Base-by-base conservation (phyloP, 64 coral and sea anemone species). In the Orbicella faveolata region DNA sequence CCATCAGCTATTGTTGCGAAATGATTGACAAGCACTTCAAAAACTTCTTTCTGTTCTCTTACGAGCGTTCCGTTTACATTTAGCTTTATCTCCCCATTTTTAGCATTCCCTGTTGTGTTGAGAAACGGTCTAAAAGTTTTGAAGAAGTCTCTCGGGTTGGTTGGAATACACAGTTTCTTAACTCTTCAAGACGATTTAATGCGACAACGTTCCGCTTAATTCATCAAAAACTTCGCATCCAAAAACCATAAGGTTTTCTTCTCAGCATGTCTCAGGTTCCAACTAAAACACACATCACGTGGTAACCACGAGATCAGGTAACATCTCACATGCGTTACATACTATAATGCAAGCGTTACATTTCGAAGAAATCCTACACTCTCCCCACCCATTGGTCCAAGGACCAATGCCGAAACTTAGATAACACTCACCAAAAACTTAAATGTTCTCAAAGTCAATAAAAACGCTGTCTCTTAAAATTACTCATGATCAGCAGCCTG, bases 41-140 rank as follows among this genome's bases (percentile, higher is more conserved):
- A 2, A 2, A 79, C 39, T 52, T 14, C 39, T 52, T 52, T 52
- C 44, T 79, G 39, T 6, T 79, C 77, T 52, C 52, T 79, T 1
- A 79, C 54, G 34, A 83, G 1, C 2, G 30, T 69, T 36, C 52
- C 57, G 9, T 64, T 9, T 0, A 19, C 80, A 44, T 12, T 64
- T 6, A 83, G 16, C 33, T 64, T 3, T 34, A 83, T 83, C 4
- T 79, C 77, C 25, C 2, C 39, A 52, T 30, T 79, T 16, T 4
- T 33, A 25, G 41, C 23, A 23, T 36, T 52, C 52, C 26, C 77
- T 36, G 52, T 79, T 79, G 36, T 51, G 11, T 15, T 63, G 23
- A 83, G 57, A 54, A 65, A 83, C 36, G 77, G 77, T 36, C 52
- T 79, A 79, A 79, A 79, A 6, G 77, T 79, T 79, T 79, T 79